Percentiles rank a stretch among this genome's conserved stretches.
phyloP scores from a whole-genome alignment of 2,797 vertebrate genomes.

The Bovichtus variegatus region DNA sequence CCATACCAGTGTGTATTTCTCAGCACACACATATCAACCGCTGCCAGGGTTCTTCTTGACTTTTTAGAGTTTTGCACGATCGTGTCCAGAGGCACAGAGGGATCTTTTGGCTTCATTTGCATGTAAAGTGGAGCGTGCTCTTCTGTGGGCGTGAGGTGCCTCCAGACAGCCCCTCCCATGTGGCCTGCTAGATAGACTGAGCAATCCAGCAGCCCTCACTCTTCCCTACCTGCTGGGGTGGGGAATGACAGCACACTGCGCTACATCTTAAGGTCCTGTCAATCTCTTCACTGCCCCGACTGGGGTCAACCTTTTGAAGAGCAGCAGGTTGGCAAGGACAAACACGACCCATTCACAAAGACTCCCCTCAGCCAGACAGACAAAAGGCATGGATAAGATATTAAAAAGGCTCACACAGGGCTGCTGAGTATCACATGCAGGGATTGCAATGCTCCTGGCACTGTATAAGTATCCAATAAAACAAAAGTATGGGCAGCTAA shows the following conservation, averaged over 20 bases:
- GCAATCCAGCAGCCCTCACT: constrained; percentile 76
- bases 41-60: constrained; percentile 62
- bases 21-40: constrained; percentile 26
- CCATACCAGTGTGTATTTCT: constrained; percentile 33
- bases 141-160: constrained; percentile 74
- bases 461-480: constrained; percentile 67
- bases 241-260: constrained; percentile 75
- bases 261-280: constrained; percentile 83
- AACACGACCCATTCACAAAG: constrained; percentile 70
- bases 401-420: constrained; percentile 60
- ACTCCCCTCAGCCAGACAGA: constrained; percentile 60
- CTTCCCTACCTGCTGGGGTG: constrained; percentile 78
- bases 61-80: constrained; percentile 68
- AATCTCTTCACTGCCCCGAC: constrained; percentile 72
- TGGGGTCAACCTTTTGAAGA: constrained; percentile 76
- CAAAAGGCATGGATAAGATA: constrained; percentile 58
- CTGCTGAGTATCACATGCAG: constrained; percentile 45
- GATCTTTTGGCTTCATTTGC: constrained; percentile 83
- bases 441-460: constrained; percentile 38
- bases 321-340: constrained; percentile 80
- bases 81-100: constrained; percentile 75
- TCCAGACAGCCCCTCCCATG: constrained; percentile 79
- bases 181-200: constrained; percentile 68
- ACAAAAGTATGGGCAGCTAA: constrained; percentile 57
- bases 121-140: constrained; percentile 80